A percentile compares a stretch with the other conserved stretches of the same genome.
These are phyloP conservation scores for Calidris pygmaea DNA, from an alignment of 2,113 vertebrate species.

Conservation along the genomic window DNA sequence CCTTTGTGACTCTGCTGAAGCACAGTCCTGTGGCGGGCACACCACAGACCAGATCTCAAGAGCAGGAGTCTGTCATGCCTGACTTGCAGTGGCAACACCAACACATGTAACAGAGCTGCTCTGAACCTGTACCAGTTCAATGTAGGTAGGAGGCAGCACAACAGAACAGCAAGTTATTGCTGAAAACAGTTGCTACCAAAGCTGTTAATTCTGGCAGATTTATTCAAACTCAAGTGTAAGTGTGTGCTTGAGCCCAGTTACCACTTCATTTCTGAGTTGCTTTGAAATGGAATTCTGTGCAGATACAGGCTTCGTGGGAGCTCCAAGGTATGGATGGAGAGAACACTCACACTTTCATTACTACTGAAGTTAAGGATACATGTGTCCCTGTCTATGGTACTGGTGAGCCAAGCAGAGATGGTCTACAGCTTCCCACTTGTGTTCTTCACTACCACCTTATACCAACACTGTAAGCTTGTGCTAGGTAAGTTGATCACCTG, in stretches of 20 bases:
- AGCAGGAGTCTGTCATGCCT: background rate
- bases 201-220: background rate
- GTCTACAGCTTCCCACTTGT: background rate
- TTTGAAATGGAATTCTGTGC: background rate
- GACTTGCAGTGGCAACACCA: rapidly evolving
- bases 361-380: background rate
- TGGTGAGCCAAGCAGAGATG: background rate
- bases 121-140: background rate
- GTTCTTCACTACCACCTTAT: background rate
- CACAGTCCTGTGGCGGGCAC: background rate
- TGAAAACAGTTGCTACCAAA: background rate
- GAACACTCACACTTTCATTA: background rate
- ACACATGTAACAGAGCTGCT: background rate
- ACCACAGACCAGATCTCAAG: background rate
- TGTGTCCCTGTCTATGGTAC: rapidly evolving
- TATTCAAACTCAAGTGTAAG: background rate
- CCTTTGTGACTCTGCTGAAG: background rate
- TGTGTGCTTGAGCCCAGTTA: background rate
- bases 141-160: background rate
- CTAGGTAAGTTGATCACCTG: background rate
- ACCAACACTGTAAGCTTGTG: background rate
- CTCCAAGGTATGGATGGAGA: background rate
- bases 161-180: background rate
- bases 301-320: background rate
- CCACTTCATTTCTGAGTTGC: background rate